A percentile compares a stretch with the other conserved stretches of the same genome.
Evolutionary conservation across 2,797 vertebrate species (phyloP).

Genomic region (Typhlichthys subterraneus): DNA sequence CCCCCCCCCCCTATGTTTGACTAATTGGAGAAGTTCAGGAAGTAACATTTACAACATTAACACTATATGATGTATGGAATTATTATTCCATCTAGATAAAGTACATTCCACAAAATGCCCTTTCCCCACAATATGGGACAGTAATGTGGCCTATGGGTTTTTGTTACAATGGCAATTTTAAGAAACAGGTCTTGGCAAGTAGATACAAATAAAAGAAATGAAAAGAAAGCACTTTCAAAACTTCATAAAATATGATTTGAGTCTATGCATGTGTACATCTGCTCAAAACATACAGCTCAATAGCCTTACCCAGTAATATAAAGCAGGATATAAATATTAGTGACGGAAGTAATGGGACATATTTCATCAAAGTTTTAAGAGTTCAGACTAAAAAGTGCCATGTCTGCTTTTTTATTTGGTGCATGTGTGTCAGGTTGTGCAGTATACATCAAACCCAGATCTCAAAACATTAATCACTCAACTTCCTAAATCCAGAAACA

Average conservation of each 20-base stretch:
- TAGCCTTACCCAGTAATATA: conserved; percentile 14
- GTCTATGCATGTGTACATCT: neutral
- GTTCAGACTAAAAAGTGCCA: conserved; percentile 15
- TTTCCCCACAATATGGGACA: conserved; percentile 1
- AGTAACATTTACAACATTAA: conserved; percentile 1
- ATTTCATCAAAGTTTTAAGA: conserved; percentile 35
- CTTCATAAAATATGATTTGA: neutral
- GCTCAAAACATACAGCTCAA: conserved; percentile 11
- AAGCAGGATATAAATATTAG: neutral
- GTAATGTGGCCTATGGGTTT: neutral
- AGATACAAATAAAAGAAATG: neutral
- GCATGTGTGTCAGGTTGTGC: conserved; percentile 31
- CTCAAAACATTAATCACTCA: conserved; percentile 9
- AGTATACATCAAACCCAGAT: conserved; percentile 15
- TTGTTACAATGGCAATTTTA: neutral
- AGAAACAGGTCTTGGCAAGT: too few relatives aligned
- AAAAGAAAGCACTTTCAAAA: neutral
- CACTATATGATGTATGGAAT: conserved; percentile 4
- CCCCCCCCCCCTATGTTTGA: conserved; percentile 12
- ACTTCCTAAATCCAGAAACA: neutral
- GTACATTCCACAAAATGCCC: neutral
- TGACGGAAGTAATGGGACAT: conserved; percentile 16
- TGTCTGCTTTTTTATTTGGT: conserved; percentile 11
- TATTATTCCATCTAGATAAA: neutral
- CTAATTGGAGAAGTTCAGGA: conserved; percentile 5